phyloP scores from a whole-genome alignment of 2,888 invertebrate genomes.

The Lasioglossum figueresi region DNA sequence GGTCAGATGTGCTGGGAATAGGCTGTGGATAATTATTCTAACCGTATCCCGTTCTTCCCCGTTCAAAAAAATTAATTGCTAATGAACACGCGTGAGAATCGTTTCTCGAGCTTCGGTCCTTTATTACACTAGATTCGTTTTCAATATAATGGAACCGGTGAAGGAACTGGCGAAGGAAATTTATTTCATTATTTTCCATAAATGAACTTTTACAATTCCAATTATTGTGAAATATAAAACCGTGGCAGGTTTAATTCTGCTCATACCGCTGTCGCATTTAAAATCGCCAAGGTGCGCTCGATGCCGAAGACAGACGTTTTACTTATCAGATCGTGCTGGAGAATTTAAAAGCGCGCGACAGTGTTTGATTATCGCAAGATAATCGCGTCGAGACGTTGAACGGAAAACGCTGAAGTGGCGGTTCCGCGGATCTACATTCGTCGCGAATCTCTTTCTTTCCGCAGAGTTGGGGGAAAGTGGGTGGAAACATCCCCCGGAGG shows the following conservation, averaged over 20 bases:
- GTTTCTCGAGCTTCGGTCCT: too few species aligned
- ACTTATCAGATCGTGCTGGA: neutral
- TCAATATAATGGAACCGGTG: too few species aligned
- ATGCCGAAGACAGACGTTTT: neutral
- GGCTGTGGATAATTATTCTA: neutral
- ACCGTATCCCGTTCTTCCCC: neutral
- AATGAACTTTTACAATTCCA: too few species aligned
- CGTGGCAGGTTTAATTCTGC: too few species aligned
- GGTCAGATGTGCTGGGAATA: neutral
- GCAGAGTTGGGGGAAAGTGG: slow-evolving; percentile 29
- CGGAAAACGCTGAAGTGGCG: slow-evolving; percentile 37
- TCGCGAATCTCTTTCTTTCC: slow-evolving; percentile 46
- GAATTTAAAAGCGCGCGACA: neutral
- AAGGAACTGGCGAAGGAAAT: too few species aligned
- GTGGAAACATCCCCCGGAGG: slow-evolving; percentile 39
- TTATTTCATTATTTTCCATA: too few species aligned
- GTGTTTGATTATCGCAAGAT: neutral
- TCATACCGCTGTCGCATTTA: neutral
- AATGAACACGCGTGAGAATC: too few species aligned
- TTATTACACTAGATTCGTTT: too few species aligned
- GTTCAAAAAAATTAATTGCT: neutral
- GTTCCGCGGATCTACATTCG: slow-evolving; percentile 19
- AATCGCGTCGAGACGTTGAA: slow-evolving; percentile 19
- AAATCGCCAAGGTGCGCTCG: neutral
- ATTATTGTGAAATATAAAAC: too few species aligned